Evolutionary conservation across 1,140 invertebrate genomes (phyloP).

Genomic region (Lepidostoma basale): DNA sequence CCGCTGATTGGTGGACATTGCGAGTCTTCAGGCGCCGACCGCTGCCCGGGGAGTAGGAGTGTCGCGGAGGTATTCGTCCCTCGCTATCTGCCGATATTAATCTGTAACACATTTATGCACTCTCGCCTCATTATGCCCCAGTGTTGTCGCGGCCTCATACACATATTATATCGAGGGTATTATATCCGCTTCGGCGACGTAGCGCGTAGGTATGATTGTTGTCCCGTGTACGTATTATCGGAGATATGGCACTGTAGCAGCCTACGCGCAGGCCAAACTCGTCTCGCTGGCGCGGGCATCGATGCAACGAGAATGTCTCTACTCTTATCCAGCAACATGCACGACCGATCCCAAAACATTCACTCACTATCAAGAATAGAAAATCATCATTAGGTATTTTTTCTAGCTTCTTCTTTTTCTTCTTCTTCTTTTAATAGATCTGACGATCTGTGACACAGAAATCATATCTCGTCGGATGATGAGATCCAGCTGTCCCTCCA

Average conservation of each 20-base stretch:
- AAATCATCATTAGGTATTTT: no score
- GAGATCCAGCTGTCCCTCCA: no score
- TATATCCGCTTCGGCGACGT: slow-evolving; percentile 25
- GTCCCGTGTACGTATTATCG: slow-evolving; percentile 43
- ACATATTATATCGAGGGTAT: slow-evolving; percentile 14
- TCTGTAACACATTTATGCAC: slow-evolving; percentile 47
- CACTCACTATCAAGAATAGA: no score
- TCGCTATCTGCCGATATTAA: slow-evolving; percentile 45
- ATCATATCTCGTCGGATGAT: no score
- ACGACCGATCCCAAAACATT: no score
- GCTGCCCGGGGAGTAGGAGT: slow-evolving; percentile 20
- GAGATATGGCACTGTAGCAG: slow-evolving; percentile 35
- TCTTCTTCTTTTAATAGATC: no score
- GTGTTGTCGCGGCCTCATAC: slow-evolving; percentile 32
- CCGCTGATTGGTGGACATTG: no score
- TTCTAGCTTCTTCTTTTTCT: no score
- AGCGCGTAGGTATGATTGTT: slow-evolving; percentile 40
- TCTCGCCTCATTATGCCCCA: slow-evolving; percentile 40
- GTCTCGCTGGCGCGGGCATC: slow-evolving; percentile 22
- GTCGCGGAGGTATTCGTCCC: slow-evolving; percentile 24
- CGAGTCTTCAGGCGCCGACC: slow-evolving; percentile 9
- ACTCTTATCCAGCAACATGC: slow-evolving; percentile 10
- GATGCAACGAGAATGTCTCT: slow-evolving; percentile 1
- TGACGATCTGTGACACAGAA: no score
- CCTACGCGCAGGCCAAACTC: slow-evolving; percentile 38